Evolutionary conservation across 2,888 invertebrate species (phyloP).

Genomic region (Watsonalla cultraria): DNA sequence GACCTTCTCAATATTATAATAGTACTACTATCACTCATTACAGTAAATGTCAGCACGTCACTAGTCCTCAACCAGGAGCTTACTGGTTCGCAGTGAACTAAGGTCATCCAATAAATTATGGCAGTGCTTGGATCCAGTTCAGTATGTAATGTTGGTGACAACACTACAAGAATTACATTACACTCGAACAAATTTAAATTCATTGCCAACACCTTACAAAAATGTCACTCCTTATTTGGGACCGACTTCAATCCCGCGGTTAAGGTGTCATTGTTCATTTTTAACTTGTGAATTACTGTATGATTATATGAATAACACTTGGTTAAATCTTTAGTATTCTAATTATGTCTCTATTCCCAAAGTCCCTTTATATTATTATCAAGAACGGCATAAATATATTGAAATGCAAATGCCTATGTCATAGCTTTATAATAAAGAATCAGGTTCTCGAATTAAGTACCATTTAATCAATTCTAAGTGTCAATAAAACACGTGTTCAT

Average conservation of each 20-base stretch:
- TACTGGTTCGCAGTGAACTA: constrained; percentile 19
- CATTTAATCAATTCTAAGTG: no score
- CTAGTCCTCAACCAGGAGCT: constrained; percentile 7
- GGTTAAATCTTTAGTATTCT: no score
- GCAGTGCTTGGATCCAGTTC: constrained; percentile 27
- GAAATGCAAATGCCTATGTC: no score
- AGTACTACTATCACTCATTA: constrained; percentile 1
- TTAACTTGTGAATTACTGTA: no score
- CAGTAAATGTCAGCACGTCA: constrained; percentile 15
- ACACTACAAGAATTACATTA: constrained; percentile 29
- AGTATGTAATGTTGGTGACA: constrained; percentile 22
- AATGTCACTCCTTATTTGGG: constrained; percentile 7
- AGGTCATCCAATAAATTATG: constrained; percentile 32
- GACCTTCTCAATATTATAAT: background rate
- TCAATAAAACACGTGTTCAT: no score
- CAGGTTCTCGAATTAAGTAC: no score
- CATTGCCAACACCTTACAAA: constrained; percentile 22
- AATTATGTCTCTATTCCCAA: no score
- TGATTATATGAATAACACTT: no score
- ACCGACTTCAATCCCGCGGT: constrained; percentile 1
- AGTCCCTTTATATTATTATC: no score
- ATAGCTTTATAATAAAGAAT: no score
- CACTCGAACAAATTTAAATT: constrained; percentile 21
- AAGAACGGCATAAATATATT: no score
- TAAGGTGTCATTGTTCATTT: background rate